A percentile compares a stretch with the other conserved stretches of the same genome.
Evolutionary conservation across 2,797 vertebrate species (phyloP).

Genomic region (Streptopelia turtur): DNA sequence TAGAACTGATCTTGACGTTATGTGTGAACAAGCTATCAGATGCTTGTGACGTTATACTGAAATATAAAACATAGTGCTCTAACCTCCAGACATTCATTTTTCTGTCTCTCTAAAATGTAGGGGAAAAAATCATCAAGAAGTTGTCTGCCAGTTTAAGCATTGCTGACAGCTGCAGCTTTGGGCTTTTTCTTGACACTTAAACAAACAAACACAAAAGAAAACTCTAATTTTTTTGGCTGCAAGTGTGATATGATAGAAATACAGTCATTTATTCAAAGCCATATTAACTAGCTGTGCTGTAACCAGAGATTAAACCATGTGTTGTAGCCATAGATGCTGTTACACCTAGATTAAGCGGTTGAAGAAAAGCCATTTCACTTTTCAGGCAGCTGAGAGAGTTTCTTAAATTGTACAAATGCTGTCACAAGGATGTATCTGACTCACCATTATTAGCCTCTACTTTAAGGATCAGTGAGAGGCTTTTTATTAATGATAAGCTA

Average conservation of each 20-base stretch:
- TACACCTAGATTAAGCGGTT: background rate
- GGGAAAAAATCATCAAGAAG: background rate
- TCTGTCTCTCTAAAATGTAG: background rate
- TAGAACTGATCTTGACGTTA: background rate
- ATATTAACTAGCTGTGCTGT: background rate
- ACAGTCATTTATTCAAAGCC: background rate
- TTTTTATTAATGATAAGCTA: conserved; percentile 1
- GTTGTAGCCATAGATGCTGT: background rate
- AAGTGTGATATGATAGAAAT: background rate
- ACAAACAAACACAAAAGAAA: background rate
- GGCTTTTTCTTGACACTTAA: background rate
- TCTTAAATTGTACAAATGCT: background rate
- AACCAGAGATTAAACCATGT: background rate
- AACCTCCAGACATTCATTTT: background rate
- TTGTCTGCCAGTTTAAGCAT: background rate
- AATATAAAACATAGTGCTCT: background rate
- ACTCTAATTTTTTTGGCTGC: background rate
- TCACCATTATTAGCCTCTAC: background rate
- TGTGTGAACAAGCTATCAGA: conserved; percentile 11
- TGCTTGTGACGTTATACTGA: background rate
- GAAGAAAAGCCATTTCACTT: background rate
- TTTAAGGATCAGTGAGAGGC: background rate
- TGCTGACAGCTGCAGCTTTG: background rate
- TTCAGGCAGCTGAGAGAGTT: background rate
- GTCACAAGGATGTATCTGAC: background rate